A percentile compares a stretch with the other conserved stretches of the same genome.
Evolutionary conservation across 2,888 invertebrate species (phyloP).

Genomic region (Mythimna pallens): DNA sequence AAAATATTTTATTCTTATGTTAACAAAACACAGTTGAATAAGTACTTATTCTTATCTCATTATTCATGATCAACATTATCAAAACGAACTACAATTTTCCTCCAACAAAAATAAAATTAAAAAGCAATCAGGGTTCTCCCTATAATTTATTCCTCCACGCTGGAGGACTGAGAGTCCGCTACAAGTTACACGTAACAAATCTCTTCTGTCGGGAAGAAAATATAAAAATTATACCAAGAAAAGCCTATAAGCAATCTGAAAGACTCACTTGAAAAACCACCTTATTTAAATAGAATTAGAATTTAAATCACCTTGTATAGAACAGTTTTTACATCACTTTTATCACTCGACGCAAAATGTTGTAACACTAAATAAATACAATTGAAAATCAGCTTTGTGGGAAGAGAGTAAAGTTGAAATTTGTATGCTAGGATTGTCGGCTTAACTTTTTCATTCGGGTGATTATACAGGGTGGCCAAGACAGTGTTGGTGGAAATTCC

Average conservation of each 20-base stretch:
- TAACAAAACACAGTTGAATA: background rate
- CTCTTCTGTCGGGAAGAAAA: constrained; percentile 81
- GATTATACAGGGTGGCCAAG: constrained; percentile 78
- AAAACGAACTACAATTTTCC: constrained; percentile 1
- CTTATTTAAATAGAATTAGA: constrained; percentile 51
- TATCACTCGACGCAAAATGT: constrained; percentile 5
- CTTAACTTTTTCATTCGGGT: constrained; percentile 58
- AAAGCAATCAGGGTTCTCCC: constrained; percentile 67
- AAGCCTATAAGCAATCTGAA: constrained; percentile 72
- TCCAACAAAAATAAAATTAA: constrained; percentile 64
- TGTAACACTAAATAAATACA: background rate
- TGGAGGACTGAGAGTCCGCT: constrained; percentile 74
- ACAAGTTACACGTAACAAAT: constrained; percentile 82
- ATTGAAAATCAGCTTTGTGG: constrained; percentile 22
- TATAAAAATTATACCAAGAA: constrained; percentile 81
- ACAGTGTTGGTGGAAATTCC: constrained; percentile 83
- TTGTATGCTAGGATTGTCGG: constrained; percentile 12
- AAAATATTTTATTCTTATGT: background rate
- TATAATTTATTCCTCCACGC: constrained; percentile 70
- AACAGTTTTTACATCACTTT: constrained; percentile 66
- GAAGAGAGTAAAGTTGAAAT: background rate
- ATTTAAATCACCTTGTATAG: constrained; percentile 58
- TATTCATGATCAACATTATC: background rate
- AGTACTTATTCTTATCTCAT: background rate
- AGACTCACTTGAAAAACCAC: constrained; percentile 64